Conservation (phyloP, 2,113 vertebrate species). For the Leptobrachium ailaonicum region DNA sequence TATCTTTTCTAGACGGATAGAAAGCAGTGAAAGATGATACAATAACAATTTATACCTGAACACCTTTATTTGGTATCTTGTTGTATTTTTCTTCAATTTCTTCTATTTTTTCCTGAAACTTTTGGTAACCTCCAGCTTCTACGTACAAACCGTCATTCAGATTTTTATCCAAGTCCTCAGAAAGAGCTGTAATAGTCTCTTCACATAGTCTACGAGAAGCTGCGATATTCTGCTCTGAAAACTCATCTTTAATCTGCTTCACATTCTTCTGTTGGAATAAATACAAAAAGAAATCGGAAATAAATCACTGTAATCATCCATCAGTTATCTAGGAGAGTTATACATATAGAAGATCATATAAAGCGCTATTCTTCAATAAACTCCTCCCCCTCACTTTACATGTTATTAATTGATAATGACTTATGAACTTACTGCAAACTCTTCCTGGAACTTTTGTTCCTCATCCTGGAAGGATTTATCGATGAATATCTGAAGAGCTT, state of each 20-base stretch:
- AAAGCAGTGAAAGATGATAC: neutral
- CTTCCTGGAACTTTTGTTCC: slow-evolving; percentile 18
- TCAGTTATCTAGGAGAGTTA: neutral
- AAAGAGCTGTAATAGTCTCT: slow-evolving; percentile 49
- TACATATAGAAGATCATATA: neutral
- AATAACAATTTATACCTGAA: slow-evolving; percentile 52
- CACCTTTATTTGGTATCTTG: slow-evolving; percentile 51
- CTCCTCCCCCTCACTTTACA: neutral
- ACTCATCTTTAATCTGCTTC: neutral
- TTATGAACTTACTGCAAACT: slow-evolving; percentile 45
- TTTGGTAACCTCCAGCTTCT: slow-evolving; percentile 53
- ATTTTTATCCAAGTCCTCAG: slow-evolving; percentile 19
- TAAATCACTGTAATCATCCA: neutral
- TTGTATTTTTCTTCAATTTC: slow-evolving; percentile 45
- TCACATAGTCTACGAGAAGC: slow-evolving; percentile 48
- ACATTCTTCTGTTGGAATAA: neutral
- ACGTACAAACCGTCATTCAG: slow-evolving; percentile 47
- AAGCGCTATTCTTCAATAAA: neutral
- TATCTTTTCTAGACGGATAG: no score
- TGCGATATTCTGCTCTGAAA: slow-evolving; percentile 48
- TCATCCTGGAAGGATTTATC: slow-evolving; percentile 55
- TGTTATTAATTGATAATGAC: neutral
- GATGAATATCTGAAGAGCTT: slow-evolving; percentile 51
- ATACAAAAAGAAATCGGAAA: no score
- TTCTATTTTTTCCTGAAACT: slow-evolving; percentile 49